phyloP scores from a whole-genome alignment of 2,888 invertebrate species.

The Neria commutata region DNA sequence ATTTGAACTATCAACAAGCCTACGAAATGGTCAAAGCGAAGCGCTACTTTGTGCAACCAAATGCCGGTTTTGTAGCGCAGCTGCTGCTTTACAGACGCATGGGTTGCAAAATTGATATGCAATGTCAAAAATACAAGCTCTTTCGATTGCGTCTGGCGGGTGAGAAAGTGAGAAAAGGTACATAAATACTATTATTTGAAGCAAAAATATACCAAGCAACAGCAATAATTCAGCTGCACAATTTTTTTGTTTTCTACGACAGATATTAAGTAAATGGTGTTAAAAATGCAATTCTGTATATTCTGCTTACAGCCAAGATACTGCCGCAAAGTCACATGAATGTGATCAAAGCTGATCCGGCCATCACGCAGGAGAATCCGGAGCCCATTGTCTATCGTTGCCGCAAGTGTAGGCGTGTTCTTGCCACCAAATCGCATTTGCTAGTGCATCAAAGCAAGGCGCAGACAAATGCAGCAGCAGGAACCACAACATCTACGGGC shows the following conservation, averaged over 20 bases:
- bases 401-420: constrained; percentile 77
- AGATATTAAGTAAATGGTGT: constrained; percentile 6
- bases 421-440: constrained; percentile 82
- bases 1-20: constrained; percentile 75
- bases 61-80: constrained; percentile 81
- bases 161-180: constrained; percentile 78
- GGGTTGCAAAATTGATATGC: constrained; percentile 73
- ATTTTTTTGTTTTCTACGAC: constrained; percentile 6
- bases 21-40: constrained; percentile 73
- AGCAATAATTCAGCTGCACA: not conserved
- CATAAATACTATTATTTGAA: not conserved
- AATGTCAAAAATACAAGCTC: constrained; percentile 73
- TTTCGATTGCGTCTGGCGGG: constrained; percentile 81
- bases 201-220: not conserved
- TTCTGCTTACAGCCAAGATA: constrained; percentile 70
- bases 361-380: constrained; percentile 74
- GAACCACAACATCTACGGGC: constrained; percentile 15
- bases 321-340: constrained; percentile 79
- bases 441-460: constrained; percentile 67
- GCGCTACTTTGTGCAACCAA: constrained; percentile 77
- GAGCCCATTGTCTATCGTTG: constrained; percentile 86
- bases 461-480: not conserved
- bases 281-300: not conserved
- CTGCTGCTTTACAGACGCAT: constrained; percentile 79
- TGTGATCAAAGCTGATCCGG: constrained; percentile 81